A percentile compares a stretch with the other conserved stretches of the same genome.
phyloP scores from a whole-genome alignment of 2,888 invertebrate genomes.

The Zeuzera pyrina region DNA sequence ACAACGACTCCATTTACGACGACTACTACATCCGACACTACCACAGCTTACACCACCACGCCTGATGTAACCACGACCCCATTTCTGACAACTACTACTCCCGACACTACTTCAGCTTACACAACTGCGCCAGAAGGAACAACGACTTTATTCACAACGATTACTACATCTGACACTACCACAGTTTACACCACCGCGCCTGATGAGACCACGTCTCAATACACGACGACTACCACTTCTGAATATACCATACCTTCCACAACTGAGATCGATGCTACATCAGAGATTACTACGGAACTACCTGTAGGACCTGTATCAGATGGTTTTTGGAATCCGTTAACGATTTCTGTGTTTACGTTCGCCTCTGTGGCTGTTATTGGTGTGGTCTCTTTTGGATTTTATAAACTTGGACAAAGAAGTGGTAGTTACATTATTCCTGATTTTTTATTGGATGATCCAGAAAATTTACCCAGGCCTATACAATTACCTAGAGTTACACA shows the following conservation, averaged over 20 bases:
- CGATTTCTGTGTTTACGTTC: conserved; percentile 6
- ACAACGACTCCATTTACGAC: not conserved
- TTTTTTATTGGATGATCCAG: conserved; percentile 5
- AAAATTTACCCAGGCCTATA: conserved; percentile 8
- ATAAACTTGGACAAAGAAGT: conserved; percentile 6
- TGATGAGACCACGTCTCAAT: not conserved
- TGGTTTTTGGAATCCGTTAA: conserved; percentile 8
- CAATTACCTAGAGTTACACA: conserved; percentile 7
- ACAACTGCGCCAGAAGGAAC: not conserved
- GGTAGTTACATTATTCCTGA: not conserved
- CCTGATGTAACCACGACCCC: not conserved
- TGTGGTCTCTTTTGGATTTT: conserved; percentile 5
- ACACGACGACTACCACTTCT: not conserved
- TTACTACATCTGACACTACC: not conserved
- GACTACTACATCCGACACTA: not conserved
- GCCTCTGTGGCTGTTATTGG: conserved; percentile 4
- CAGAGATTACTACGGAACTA: not conserved
- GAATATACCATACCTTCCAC: not conserved
- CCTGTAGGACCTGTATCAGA: not conserved
- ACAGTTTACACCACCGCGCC: not conserved
- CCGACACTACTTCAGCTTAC: not conserved
- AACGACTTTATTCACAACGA: no score
- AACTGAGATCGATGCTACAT: not conserved
- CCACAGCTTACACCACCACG: not conserved
- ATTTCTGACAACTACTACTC: not conserved